A percentile compares a stretch with the other conserved stretches of the same genome.
Conservation (phyloP, 1,140 invertebrate genomes). For the Nasonia vitripennis region DNA sequence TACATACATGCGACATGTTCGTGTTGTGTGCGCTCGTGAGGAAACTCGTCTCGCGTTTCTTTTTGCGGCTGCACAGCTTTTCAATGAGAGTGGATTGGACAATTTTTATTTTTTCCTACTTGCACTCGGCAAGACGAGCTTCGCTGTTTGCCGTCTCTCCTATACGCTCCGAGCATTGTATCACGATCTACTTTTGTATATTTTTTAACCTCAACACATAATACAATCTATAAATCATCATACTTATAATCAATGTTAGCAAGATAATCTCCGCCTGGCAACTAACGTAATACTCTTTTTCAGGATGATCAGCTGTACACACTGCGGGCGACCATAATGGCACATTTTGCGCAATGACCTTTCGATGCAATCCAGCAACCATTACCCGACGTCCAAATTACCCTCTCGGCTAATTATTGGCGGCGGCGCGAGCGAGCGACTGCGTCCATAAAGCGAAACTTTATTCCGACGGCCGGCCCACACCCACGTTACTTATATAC, state of each 20-base stretch:
- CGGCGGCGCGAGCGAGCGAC: background rate
- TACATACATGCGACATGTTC: background rate
- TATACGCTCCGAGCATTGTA: too few relatives aligned
- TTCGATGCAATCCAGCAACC: background rate
- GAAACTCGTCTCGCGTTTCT: background rate
- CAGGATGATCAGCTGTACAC: background rate
- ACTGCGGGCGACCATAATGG: background rate
- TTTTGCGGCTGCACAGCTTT: background rate
- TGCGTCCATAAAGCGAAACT: conserved; percentile 8
- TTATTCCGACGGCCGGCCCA: background rate
- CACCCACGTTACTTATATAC: conserved; percentile 3
- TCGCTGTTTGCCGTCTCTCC: background rate
- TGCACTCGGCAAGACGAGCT: conserved; percentile 6
- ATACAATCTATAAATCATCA: too few relatives aligned
- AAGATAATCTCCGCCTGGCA: background rate
- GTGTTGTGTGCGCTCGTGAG: background rate
- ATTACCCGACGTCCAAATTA: conserved; percentile 6
- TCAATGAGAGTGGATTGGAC: conserved; percentile 3
- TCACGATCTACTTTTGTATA: too few relatives aligned
- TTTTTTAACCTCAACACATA: too few relatives aligned
- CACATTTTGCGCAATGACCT: background rate
- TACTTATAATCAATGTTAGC: too few relatives aligned
- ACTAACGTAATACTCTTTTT: background rate
- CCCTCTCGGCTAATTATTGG: conserved; percentile 17
- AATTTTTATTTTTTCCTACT: background rate